Evolutionary conservation across 2,797 vertebrate genomes (phyloP).

Genomic region (Mallotus villosus): DNA sequence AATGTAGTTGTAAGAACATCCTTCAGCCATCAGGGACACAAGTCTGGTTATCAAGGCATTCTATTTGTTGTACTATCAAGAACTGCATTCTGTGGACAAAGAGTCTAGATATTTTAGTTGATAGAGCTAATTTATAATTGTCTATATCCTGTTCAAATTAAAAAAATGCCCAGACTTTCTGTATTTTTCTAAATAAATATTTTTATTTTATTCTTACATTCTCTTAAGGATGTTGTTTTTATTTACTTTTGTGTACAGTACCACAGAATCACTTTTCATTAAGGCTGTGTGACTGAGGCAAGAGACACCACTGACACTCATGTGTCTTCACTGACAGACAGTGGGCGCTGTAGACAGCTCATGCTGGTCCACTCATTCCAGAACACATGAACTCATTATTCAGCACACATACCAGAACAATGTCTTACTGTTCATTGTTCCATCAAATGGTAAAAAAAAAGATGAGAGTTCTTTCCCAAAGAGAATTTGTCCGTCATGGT

Average conservation of each 20-base stretch:
- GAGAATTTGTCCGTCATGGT: background rate
- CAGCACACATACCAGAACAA: background rate
- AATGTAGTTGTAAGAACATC: too few relatives aligned
- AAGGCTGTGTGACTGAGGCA: background rate
- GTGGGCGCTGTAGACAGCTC: background rate
- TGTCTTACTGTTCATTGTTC: background rate
- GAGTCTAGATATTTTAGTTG: conserved; percentile 15
- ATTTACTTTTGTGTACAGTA: background rate
- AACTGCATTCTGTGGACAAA: too few relatives aligned
- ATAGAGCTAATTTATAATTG: conserved; percentile 41
- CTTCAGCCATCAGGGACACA: too few relatives aligned
- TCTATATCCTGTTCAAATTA: conserved; percentile 46
- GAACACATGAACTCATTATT: too few relatives aligned
- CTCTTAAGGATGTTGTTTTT: conserved; percentile 22
- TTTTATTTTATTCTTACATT: conserved; percentile 49
- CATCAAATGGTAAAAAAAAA: background rate
- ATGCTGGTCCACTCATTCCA: too few relatives aligned
- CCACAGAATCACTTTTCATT: background rate
- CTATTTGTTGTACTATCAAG: conserved; percentile 40
- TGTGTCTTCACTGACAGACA: background rate
- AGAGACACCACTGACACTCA: background rate
- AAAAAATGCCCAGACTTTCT: conserved; percentile 80
- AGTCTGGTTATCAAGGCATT: conserved; percentile 52
- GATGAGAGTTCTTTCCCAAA: background rate
- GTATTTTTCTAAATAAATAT: conserved; percentile 94